phyloP scores from a whole-genome alignment of 53 echinoderm and acorn worm species.

The Hippasteria phrygiana region DNA sequence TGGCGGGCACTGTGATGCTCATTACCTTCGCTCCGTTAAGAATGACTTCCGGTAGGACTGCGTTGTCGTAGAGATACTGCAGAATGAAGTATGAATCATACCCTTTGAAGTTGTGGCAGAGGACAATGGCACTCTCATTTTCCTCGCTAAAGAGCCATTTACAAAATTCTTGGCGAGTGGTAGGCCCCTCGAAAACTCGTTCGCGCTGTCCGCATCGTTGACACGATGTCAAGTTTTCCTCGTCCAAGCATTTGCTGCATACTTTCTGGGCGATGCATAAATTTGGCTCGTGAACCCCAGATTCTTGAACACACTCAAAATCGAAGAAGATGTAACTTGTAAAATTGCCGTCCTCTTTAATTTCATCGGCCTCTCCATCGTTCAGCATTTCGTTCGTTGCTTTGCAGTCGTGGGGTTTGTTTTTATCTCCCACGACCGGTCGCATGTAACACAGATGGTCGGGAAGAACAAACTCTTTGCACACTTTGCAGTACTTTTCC shows the following conservation, averaged over 20 bases:
- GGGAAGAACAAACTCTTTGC: no score
- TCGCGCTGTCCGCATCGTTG: slow-evolving; percentile 30
- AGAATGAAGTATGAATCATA: slow-evolving; percentile 61
- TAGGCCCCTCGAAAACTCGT: slow-evolving; percentile 28
- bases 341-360: neutral
- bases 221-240: neutral
- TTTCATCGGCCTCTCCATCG: neutral
- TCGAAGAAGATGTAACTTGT: slow-evolving; percentile 53
- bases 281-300: slow-evolving; percentile 42
- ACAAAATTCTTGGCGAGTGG: no score
- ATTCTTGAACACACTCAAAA: slow-evolving; percentile 54
- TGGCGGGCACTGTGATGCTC: slow-evolving; percentile 30
- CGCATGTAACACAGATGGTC: slow-evolving; percentile 65
- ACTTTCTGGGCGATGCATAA: slow-evolving; percentile 46
- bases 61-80: slow-evolving; percentile 61
- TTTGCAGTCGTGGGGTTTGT: neutral
- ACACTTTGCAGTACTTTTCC: no score
- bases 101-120: slow-evolving; percentile 59
- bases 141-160: slow-evolving; percentile 5
- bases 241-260: neutral
- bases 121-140: neutral
- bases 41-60: slow-evolving; percentile 40
- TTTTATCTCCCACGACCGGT: neutral
- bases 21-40: slow-evolving; percentile 44
- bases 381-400: neutral